Conservation (phyloP, 92 coral and sea anemone genomes). For the Epizoanthus stellaris region DNA sequence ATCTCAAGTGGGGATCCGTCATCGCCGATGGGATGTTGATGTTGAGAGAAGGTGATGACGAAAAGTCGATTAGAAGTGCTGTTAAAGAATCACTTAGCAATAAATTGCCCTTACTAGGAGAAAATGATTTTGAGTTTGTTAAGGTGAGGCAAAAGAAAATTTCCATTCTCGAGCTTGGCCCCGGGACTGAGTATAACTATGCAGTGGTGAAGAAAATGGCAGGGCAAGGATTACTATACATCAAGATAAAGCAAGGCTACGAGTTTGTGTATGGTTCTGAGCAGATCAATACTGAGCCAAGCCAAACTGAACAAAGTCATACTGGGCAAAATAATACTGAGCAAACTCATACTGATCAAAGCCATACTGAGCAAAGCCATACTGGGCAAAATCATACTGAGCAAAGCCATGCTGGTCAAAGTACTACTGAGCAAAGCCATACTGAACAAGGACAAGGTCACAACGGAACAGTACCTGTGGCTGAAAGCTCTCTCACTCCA, state of each 20-base stretch:
- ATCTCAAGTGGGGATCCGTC: slow-evolving; percentile 51
- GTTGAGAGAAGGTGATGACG: slow-evolving; percentile 1
- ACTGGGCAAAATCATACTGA: too few relatives aligned
- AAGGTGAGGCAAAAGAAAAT: slow-evolving; percentile 34
- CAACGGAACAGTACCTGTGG: too few relatives aligned
- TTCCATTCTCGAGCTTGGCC: slow-evolving; percentile 8
- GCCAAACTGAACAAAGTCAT: too few relatives aligned
- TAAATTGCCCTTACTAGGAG: slow-evolving; percentile 28
- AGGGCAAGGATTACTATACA: slow-evolving; percentile 50
- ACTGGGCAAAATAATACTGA: too few relatives aligned
- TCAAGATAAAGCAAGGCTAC: slow-evolving; percentile 44
- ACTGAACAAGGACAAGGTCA: too few relatives aligned
- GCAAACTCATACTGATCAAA: too few relatives aligned
- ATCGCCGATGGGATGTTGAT: slow-evolving; percentile 42
- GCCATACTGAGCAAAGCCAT: too few relatives aligned
- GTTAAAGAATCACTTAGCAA: slow-evolving; percentile 28
- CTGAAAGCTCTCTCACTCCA: too few relatives aligned
- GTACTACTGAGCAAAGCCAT: too few relatives aligned
- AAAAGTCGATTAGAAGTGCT: slow-evolving; percentile 12
- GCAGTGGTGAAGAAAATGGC: slow-evolving; percentile 51
- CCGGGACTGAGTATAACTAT: slow-evolving; percentile 52
- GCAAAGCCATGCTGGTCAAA: too few relatives aligned
- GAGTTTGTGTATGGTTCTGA: slow-evolving; percentile 46
- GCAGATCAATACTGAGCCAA: background rate
- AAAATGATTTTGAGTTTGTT: slow-evolving; percentile 37